Conservation (phyloP, 2,113 vertebrate genomes). For the Sinosuthora webbiana region DNA sequence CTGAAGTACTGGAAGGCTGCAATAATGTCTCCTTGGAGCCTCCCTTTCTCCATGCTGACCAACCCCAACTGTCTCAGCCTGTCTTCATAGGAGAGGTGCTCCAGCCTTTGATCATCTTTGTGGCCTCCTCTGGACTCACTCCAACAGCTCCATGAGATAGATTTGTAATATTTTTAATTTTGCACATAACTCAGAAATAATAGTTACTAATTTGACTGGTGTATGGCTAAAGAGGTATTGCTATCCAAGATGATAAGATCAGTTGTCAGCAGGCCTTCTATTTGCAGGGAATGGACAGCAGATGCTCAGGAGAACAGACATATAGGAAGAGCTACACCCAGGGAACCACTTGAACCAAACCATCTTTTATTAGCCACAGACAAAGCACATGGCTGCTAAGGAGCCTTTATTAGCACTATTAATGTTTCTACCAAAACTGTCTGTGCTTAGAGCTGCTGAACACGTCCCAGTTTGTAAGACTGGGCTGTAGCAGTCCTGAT, state of each 20-base stretch:
- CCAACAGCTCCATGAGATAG: background rate
- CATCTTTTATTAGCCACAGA: background rate
- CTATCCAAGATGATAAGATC: too few species aligned
- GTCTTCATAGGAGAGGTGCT: background rate
- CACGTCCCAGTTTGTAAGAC: background rate
- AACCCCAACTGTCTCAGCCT: background rate
- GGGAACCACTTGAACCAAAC: background rate
- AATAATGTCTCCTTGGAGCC: background rate
- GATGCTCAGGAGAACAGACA: background rate
- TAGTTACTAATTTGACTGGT: background rate
- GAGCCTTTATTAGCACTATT: background rate
- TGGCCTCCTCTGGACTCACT: rapidly evolving
- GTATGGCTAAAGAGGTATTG: background rate
- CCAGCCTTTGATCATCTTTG: background rate
- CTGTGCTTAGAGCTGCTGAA: background rate
- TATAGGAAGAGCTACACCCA: background rate
- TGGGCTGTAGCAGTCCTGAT: background rate
- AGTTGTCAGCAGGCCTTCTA: background rate
- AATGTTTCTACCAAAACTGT: background rate
- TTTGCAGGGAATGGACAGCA: background rate
- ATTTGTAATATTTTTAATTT: background rate
- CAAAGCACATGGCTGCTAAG: background rate
- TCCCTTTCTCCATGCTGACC: background rate
- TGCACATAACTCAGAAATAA: background rate
- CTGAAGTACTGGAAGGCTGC: background rate